Conservation (phyloP, 2,888 invertebrate species). For the Tridacna crocea region DNA sequence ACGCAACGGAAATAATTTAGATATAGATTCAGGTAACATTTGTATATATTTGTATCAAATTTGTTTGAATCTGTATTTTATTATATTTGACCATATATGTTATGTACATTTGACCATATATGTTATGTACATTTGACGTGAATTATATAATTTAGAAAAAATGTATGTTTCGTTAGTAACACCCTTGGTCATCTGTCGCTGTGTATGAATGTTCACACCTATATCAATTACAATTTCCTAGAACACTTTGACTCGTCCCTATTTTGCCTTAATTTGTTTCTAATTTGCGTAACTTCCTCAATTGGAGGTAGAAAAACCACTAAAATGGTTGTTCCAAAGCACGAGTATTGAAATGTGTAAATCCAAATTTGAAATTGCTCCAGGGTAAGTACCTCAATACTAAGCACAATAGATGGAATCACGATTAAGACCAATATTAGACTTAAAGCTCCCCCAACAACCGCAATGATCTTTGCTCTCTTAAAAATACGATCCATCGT, state of each 20-base stretch:
- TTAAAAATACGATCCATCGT: constrained; percentile 62
- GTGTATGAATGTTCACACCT: no score
- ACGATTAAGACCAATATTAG: constrained; percentile 53
- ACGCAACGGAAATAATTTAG: no score
- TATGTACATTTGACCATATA: no score
- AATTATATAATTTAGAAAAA: no score
- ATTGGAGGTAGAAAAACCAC: constrained; percentile 62
- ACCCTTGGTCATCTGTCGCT: no score
- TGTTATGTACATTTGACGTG: no score
- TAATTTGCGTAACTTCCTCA: constrained; percentile 59
- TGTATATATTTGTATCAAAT: no score
- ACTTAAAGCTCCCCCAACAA: constrained; percentile 48
- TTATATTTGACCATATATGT: no score
- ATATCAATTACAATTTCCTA: no score
- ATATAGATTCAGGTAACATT: no score
- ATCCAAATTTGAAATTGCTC: constrained; percentile 57
- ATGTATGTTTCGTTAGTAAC: no score
- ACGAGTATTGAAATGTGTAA: constrained; percentile 50
- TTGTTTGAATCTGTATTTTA: no score
- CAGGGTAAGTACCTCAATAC: constrained; percentile 51
- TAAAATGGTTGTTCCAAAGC: constrained; percentile 48
- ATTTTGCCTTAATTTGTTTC: not conserved
- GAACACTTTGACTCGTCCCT: not conserved
- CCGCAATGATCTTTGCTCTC: constrained; percentile 48
- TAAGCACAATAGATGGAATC: constrained; percentile 51